A percentile compares a stretch with the other conserved stretches of the same genome.
Conservation (phyloP, 2,888 invertebrate genomes). For the Petrolisthes manimaculis region DNA sequence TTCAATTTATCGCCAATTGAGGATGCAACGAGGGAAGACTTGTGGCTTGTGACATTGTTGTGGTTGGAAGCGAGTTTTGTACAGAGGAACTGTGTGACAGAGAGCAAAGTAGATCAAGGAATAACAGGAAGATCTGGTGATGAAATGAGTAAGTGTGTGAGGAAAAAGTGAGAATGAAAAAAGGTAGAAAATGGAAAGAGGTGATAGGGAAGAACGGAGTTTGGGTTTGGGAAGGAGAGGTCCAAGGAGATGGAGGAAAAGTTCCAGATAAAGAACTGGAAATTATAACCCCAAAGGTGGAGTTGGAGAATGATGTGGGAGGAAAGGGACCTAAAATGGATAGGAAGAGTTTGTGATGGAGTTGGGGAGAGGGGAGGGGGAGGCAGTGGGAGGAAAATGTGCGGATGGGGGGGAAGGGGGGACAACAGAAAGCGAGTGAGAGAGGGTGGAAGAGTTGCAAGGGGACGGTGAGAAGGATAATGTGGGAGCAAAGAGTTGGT, state of each 20-base stretch:
- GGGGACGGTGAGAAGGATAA: conserved; percentile 3
- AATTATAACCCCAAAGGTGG: background rate
- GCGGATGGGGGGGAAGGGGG: no score
- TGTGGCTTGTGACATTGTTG: background rate
- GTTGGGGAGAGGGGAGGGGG: no score
- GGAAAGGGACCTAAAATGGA: background rate
- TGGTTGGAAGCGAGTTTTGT: background rate
- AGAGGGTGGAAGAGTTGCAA: background rate
- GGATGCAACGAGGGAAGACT: no score
- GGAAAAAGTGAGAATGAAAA: background rate
- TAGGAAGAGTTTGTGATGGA: no score
- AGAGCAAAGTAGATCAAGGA: background rate
- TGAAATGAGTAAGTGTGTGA: background rate
- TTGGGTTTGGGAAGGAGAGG: no score
- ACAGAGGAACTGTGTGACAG: no score
- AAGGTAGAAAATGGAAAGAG: no score
- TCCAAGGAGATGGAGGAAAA: no score
- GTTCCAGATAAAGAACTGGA: background rate
- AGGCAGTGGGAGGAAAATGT: no score
- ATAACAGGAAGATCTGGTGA: background rate
- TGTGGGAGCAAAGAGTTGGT: no score
- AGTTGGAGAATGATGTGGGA: background rate
- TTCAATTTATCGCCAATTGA: no score
- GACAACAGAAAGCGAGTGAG: background rate
- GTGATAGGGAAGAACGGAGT: no score